Conservation (phyloP, 2,888 invertebrate species). For the Cistogaster globosa region DNA sequence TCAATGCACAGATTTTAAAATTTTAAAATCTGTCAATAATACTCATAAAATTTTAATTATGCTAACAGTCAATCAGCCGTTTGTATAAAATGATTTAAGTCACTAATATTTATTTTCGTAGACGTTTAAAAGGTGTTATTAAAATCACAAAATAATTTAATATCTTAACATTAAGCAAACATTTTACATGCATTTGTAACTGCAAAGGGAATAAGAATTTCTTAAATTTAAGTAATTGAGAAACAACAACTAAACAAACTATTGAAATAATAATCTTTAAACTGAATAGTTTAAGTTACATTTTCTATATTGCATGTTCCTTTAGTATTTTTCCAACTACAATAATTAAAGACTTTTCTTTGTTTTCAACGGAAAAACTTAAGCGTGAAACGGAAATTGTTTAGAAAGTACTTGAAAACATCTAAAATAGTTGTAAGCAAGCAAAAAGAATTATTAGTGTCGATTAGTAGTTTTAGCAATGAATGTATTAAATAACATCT, state of each 20-base stretch:
- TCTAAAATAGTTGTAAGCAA: constrained; percentile 20
- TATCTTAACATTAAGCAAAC: too few relatives aligned
- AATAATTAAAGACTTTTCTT: constrained; percentile 49
- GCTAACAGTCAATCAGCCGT: too few relatives aligned
- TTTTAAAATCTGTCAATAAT: too few relatives aligned
- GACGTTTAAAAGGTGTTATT: constrained; percentile 48
- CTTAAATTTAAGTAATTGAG: too few relatives aligned
- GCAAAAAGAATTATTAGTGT: constrained; percentile 8
- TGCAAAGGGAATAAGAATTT: constrained; percentile 6
- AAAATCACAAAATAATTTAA: too few relatives aligned
- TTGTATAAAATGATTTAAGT: too few relatives aligned
- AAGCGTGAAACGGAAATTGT: constrained; percentile 48
- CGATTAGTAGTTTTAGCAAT: background rate
- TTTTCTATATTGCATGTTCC: constrained; percentile 6
- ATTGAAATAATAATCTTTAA: constrained; percentile 47
- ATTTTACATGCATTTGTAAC: background rate
- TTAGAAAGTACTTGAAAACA: constrained; percentile 39
- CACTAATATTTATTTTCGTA: background rate
- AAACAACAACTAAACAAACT: constrained; percentile 12
- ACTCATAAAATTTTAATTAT: too few relatives aligned
- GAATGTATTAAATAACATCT: background rate
- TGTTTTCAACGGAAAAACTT: constrained; percentile 37
- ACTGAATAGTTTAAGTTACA: constrained; percentile 36
- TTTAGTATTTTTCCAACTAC: constrained; percentile 13
- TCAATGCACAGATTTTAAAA: too few relatives aligned